Base-by-base conservation (phyloP, 2,888 invertebrate species). In the Lepeophtheirus nordmannii region DNA sequence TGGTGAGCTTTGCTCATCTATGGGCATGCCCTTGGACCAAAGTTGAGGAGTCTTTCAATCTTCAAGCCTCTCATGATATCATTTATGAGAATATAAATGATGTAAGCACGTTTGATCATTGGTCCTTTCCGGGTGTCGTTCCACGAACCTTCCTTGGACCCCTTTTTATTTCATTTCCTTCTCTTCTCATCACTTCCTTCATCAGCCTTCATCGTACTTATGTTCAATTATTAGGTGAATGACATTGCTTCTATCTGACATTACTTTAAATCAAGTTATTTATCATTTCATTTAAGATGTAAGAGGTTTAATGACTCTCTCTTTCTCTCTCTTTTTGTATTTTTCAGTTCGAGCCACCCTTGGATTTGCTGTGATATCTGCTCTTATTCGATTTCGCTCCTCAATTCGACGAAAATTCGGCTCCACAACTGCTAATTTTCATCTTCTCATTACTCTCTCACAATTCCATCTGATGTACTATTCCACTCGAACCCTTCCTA, bases 391-490 rank as follows among this genome's bases (percentile, higher is more conserved):
- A 58, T 82, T 93, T 70, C 81, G 84, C 67, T 81, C 82, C 73
- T 82, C 87, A 9, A 79, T 97, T 40, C 80, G 83, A 71, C 83
- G 83, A 70, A 80, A 84, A 68, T 92, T 88, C 78, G 93, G 94
- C 14, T 75, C 78, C 67, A 81, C 83, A 70, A 86, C 88, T 73
- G 81, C 85, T 10, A 81, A 84, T 74, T 91, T 91, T 90, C 86
- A 86, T 72, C 81, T 86, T 23, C 76, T 85, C 8, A 83, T 97
- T 67, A 91, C 89, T 1, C 82, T 86, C 22, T 85, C 92, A 1
- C 98, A 99, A 76, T 98, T 96, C 76, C 98, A 99, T 78, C 92
- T 97, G 74, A 85, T 96, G 82, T 99, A 92, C 76, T 98, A 98
- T 75, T 82, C 90, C 77, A 89, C 90, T 72, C 82, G 98, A 68